phyloP scores from a whole-genome alignment of 1,140 invertebrate species.

The Musca domestica region DNA sequence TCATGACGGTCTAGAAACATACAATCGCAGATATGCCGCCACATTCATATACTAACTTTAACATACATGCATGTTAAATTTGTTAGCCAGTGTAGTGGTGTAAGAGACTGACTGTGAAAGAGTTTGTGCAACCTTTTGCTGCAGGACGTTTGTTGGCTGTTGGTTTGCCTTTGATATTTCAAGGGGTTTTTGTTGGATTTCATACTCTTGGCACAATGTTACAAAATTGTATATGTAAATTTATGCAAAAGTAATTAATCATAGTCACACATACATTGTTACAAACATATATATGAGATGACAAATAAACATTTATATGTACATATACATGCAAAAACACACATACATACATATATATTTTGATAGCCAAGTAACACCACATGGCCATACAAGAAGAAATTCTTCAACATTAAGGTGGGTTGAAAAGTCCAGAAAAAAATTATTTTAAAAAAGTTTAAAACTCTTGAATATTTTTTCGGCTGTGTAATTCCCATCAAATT shows the following conservation, averaged over 20 bases:
- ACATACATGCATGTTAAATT: neutral
- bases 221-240: conserved; percentile 52
- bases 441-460: too few relatives aligned
- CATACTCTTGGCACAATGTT: conserved; percentile 37
- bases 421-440: too few relatives aligned
- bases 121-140: neutral
- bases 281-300: too few relatives aligned
- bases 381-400: neutral
- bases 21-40: conserved; percentile 11
- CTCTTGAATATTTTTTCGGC: too few relatives aligned
- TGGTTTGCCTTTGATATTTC: neutral
- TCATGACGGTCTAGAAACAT: neutral
- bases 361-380: neutral
- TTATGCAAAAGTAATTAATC: conserved; percentile 53
- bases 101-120: neutral
- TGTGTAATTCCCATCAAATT: too few relatives aligned
- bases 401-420: too few relatives aligned
- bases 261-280: conserved; percentile 43
- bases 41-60: conserved; percentile 3
- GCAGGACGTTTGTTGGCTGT: conserved; percentile 1
- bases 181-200: conserved; percentile 2
- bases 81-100: neutral
- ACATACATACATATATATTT: neutral
- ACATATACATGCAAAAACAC: neutral
- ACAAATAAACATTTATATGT: conserved; percentile 1